Base-by-base conservation (phyloP, 2,113 vertebrate species). In the Eira barbara region DNA sequence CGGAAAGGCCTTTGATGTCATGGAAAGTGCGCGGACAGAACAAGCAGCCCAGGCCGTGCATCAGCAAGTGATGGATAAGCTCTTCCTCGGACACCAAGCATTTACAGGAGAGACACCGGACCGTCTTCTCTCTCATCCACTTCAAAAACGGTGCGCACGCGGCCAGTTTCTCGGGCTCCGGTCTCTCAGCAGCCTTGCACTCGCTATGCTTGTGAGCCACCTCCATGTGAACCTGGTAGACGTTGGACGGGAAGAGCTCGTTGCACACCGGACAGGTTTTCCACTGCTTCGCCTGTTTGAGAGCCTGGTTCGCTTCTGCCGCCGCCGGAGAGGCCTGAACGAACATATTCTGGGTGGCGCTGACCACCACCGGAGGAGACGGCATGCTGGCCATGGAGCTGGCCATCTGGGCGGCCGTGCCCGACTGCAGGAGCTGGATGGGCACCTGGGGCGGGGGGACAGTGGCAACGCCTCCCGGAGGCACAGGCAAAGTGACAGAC, bases 221-320 rank as follows among this genome's bases (percentile, higher is more conserved):
- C 49, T 99, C 99, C 97, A 99, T 99, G 80, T 99, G 99, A 39
- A 99, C 99, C 97, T 99, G 99, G 7, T 99, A 99, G 59, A 99
- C 99, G 2, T 99, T 99, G 14, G 99, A 99, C 0, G 99, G 99
- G 95, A 99, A 99, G 25, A 99, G 99, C 95, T 99, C 99, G 0
- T 99, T 99, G 97, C 99, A 99, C 63, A 99, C 99, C 0, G 99
- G 99, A 89, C 99, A 99, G 0, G 99, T 99, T 94, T 99, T 99
- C 99, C 99, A 99, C 92, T 99, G 99, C 96, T 99, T 99, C 4
- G 99, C 99, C 97, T 99, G 99, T n/a, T 97, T 99, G 89, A 98
- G 21, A 3, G 85, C 97, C n/a, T 98, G 98, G 11, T 59, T 97
- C 0, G 96, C 80, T 39, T 98, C 98, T 12, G 96, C 80, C 12